Percentiles rank a stretch among this genome's conserved stretches.
Evolutionary conservation across 2,113 vertebrate species (phyloP).

Genomic region (Brachyhypopomus gauderio): DNA sequence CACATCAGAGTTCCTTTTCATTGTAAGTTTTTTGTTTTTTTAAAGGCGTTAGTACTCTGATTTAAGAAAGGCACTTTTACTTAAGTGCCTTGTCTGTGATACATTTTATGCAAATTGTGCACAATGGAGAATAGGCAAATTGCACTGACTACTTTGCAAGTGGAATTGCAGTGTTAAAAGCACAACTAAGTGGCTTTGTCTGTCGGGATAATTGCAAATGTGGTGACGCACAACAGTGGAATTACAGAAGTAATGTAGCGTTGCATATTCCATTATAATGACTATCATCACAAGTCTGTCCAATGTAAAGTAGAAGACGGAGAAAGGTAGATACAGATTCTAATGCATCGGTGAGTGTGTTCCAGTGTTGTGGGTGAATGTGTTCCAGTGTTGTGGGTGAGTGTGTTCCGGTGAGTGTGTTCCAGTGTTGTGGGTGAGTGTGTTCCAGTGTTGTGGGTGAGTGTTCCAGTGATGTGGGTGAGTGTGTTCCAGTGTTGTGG

Average conservation of each 20-base stretch:
- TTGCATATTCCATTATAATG: conserved; percentile 43
- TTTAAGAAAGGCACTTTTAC: conserved; percentile 46
- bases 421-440: no score
- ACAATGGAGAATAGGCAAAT: conserved; percentile 64
- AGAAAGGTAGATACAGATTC: background rate
- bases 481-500: background rate
- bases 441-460: background rate
- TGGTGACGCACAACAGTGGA: conserved; percentile 41
- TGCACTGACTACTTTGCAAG: conserved; percentile 59
- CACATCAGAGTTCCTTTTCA: conserved; percentile 34
- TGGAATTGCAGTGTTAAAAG: conserved; percentile 59
- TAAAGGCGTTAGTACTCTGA: conserved; percentile 47
- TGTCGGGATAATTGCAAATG: conserved; percentile 54
- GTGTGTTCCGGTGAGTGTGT: background rate
- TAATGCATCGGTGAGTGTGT: background rate
- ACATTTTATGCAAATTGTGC: conserved; percentile 64
- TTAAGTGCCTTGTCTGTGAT: conserved; percentile 60
- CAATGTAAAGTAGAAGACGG: background rate
- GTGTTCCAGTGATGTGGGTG: background rate
- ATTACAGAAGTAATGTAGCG: conserved; percentile 35
- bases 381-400: background rate
- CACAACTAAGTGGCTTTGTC: conserved; percentile 61
- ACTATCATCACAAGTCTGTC: conserved; percentile 21
- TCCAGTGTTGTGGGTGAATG: background rate
- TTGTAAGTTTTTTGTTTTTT: background rate